Percentiles rank a stretch among this genome's conserved stretches.
Conservation (phyloP, 2,888 invertebrate genomes). For the Eurytoma adleriae region DNA sequence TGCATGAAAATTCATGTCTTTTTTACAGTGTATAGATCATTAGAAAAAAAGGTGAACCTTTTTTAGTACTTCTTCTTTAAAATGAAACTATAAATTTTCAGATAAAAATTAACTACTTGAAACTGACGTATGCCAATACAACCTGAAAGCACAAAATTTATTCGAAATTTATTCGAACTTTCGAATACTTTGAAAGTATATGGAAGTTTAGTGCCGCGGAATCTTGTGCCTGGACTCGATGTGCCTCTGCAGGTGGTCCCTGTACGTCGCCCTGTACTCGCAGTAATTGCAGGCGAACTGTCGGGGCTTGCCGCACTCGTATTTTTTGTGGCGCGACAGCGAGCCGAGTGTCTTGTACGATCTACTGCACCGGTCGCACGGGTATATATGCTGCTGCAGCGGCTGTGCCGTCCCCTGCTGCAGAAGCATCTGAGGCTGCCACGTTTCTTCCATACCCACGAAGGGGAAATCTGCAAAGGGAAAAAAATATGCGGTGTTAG, state of each 20-base stretch:
- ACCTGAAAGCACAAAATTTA: too few relatives aligned
- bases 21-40: too few relatives aligned
- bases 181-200: too few relatives aligned
- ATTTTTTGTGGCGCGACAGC: slow-evolving; percentile 49
- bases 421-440: background rate
- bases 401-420: background rate
- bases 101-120: too few relatives aligned
- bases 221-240: slow-evolving; percentile 14
- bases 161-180: too few relatives aligned
- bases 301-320: slow-evolving; percentile 71
- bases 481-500: background rate
- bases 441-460: background rate
- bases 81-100: too few relatives aligned
- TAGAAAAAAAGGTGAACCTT: too few relatives aligned
- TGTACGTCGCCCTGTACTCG: slow-evolving; percentile 69
- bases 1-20: too few relatives aligned
- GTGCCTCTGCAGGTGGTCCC: slow-evolving; percentile 57
- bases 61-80: too few relatives aligned
- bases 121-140: too few relatives aligned
- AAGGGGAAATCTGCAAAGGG: slow-evolving; percentile 24
- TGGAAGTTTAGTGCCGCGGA: too few relatives aligned
- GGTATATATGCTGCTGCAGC: background rate
- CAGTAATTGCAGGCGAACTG: slow-evolving; percentile 71
- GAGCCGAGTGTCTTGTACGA: slow-evolving; percentile 37
- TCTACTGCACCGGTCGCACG: slow-evolving; percentile 43